A percentile compares a stretch with the other conserved stretches of the same genome.
These are phyloP conservation scores for Drosophila dunni DNA, from an alignment of 1,140 invertebrate genomes.

Conservation along the genomic window DNA sequence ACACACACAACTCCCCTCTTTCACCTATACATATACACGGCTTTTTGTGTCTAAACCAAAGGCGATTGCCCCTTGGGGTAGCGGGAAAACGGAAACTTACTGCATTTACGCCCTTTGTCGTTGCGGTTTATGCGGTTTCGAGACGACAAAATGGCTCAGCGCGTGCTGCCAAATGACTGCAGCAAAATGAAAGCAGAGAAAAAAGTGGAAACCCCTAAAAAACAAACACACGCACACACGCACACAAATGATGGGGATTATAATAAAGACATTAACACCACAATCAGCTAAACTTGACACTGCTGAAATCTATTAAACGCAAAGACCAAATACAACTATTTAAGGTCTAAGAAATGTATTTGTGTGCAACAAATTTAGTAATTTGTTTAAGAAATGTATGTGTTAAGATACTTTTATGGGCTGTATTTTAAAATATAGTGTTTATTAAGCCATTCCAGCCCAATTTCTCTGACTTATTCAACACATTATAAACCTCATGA, in stretches of 20 bases:
- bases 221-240: no score
- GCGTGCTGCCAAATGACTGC: slow-evolving; percentile 36
- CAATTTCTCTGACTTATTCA: no score
- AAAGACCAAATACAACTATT: neutral
- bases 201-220: no score
- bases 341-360: no score
- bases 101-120: slow-evolving; percentile 28
- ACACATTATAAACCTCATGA: no score
- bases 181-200: slow-evolving; percentile 13
- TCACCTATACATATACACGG: no score
- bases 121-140: slow-evolving; percentile 28
- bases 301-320: slow-evolving; percentile 15
- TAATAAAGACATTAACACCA: slow-evolving; percentile 41
- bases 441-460: no score
- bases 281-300: slow-evolving; percentile 10
- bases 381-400: no score
- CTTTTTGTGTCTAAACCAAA: slow-evolving; percentile 5
- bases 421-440: no score
- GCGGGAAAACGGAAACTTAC: neutral
- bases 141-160: slow-evolving; percentile 24
- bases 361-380: no score
- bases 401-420: no score
- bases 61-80: neutral
- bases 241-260: slow-evolving; percentile 1
- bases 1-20: slow-evolving; percentile 1